Evolutionary conservation across 2,888 invertebrate species (phyloP).

Genomic region (Platycheirus albimanus): DNA sequence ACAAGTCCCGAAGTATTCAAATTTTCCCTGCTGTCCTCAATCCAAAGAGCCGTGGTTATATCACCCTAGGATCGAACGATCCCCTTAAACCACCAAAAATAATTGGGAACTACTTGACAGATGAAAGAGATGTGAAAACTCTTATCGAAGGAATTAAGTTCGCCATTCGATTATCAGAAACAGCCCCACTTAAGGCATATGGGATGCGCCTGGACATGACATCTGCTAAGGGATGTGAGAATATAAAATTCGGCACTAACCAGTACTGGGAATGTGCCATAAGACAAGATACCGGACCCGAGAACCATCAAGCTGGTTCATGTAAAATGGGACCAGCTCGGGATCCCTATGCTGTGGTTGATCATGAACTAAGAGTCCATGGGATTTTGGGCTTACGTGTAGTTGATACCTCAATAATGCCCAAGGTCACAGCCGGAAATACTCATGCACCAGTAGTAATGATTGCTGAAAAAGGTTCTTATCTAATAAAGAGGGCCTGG

Average conservation of each 20-base stretch:
- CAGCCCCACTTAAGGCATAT: constrained; percentile 86
- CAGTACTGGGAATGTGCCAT: constrained; percentile 91
- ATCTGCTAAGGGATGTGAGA: constrained; percentile 89
- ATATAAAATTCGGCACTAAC: constrained; percentile 87
- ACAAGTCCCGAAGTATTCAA: constrained; percentile 87
- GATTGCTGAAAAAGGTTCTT: constrained; percentile 89
- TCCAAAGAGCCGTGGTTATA: constrained; percentile 92
- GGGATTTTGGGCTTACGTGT: constrained; percentile 88
- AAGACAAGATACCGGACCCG: constrained; percentile 88
- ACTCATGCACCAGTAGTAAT: constrained; percentile 91
- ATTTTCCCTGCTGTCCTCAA: constrained; percentile 92
- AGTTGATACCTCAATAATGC: constrained; percentile 91
- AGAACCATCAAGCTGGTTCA: constrained; percentile 92
- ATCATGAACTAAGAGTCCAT: constrained; percentile 85
- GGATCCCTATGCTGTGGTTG: constrained; percentile 90
- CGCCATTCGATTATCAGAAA: constrained; percentile 88
- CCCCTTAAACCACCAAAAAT: constrained; percentile 93
- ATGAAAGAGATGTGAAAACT: constrained; percentile 88
- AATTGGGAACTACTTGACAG: constrained; percentile 88
- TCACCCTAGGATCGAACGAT: constrained; percentile 89
- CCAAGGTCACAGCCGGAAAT: constrained; percentile 89
- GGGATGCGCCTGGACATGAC: constrained; percentile 90
- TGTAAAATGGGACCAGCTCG: constrained; percentile 91
- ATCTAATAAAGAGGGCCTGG: constrained; percentile 82
- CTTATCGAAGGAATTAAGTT: constrained; percentile 93